Evolutionary conservation across 2,888 invertebrate genomes (phyloP).

Genomic region (Rhamphomyia laevipes): DNA sequence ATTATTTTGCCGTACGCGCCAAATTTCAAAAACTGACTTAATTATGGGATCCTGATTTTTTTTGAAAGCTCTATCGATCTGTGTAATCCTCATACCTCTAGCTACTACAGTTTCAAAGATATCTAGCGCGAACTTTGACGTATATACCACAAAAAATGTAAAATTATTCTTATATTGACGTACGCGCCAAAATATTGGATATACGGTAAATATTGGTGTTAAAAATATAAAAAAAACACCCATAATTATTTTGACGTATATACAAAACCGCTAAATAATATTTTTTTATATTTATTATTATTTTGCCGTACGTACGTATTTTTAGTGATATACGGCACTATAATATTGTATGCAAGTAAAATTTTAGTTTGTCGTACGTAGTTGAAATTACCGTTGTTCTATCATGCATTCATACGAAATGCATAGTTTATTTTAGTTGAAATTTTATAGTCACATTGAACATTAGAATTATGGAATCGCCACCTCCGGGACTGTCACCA

Average conservation of each 20-base stretch:
- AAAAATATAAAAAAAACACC: not conserved
- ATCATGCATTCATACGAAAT: too few species aligned
- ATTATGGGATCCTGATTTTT: too few species aligned
- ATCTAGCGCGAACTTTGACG: not conserved
- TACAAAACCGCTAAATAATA: not conserved
- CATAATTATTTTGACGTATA: not conserved
- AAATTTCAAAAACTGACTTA: too few species aligned
- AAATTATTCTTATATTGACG: not conserved
- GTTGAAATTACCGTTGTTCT: too few species aligned
- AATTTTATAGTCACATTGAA: too few species aligned
- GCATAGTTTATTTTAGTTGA: too few species aligned
- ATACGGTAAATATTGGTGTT: not conserved
- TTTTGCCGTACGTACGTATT: not conserved
- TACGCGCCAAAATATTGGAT: not conserved
- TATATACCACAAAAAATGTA: not conserved
- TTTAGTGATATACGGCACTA: not conserved
- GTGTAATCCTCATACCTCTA: not conserved
- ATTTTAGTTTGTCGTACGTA: not conserved
- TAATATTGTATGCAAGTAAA: not conserved
- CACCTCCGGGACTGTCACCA: not conserved
- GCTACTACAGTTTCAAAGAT: not conserved
- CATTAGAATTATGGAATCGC: not conserved
- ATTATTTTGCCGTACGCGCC: too few species aligned
- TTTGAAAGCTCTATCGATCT: not conserved
- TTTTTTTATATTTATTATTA: not conserved